These are phyloP conservation scores for Iphiclides podalirius DNA, from an alignment of 2,888 invertebrate genomes.

Conservation along the genomic window DNA sequence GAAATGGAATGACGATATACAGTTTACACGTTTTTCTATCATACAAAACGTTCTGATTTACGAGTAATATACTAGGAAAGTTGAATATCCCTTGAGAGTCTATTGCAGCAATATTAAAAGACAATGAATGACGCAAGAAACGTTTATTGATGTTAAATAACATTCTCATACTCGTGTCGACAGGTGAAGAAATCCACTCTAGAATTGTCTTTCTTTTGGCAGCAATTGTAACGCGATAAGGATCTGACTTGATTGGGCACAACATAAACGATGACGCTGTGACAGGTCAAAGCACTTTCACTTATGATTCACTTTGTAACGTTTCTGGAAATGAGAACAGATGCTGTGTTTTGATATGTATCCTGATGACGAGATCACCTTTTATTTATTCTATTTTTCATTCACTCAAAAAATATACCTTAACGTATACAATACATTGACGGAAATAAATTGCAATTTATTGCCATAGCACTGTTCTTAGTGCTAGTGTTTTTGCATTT, in stretches of 20 bases:
- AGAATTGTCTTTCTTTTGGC: neutral
- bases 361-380: neutral
- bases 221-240: neutral
- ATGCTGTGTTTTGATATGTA: neutral
- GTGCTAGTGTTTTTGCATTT: no score
- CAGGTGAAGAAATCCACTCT: neutral
- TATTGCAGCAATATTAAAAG: neutral
- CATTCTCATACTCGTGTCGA: slow-evolving; percentile 7
- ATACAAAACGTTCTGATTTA: neutral
- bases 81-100: neutral
- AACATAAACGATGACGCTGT: slow-evolving; percentile 33
- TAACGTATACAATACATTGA: no score
- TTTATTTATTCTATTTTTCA: no score
- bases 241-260: slow-evolving; percentile 7
- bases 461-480: no score
- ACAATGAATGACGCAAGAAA: slow-evolving; percentile 16
- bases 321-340: neutral
- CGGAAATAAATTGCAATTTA: no score
- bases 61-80: neutral
- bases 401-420: no score
- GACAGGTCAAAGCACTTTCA: slow-evolving; percentile 42
- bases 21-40: neutral
- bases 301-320: slow-evolving; percentile 25
- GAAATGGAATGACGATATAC: neutral
- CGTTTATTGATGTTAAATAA: slow-evolving; percentile 4